These are phyloP conservation scores for Listrodromus nycthemerus DNA, from an alignment of 2,888 invertebrate species.

Conservation along the genomic window DNA sequence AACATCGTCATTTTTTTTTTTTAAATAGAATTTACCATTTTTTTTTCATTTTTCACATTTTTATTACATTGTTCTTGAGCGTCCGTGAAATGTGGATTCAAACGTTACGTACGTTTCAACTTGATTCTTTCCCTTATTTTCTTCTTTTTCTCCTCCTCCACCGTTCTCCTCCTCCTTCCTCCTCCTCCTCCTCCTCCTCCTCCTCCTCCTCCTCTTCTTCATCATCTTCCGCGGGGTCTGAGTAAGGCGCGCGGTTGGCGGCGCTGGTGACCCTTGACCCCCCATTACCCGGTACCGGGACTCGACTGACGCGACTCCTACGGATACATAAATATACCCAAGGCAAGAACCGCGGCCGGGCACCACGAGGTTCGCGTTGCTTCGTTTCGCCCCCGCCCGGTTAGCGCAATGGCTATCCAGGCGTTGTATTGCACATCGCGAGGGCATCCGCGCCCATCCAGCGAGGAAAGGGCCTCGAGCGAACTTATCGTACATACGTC, in stretches of 20 bases:
- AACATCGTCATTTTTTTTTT: not conserved
- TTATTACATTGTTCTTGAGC: conserved; percentile 4
- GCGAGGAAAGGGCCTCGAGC: not conserved
- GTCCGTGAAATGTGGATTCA: conserved; percentile 12
- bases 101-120: conserved; percentile 33
- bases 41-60: not conserved
- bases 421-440: conserved; percentile 51
- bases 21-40: too few species aligned
- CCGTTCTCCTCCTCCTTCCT: not conserved
- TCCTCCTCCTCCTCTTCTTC: conserved; percentile 39
- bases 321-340: conserved; percentile 77
- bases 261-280: conserved; percentile 83
- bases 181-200: conserved; percentile 17
- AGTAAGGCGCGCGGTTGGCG: conserved; percentile 76
- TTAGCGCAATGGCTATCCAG: conserved; percentile 53
- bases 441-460: conserved; percentile 22
- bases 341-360: conserved; percentile 61
- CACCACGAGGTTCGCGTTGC: conserved; percentile 50
- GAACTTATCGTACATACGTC: conserved; percentile 10
- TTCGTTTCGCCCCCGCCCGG: conserved; percentile 61
- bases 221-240: conserved; percentile 70
- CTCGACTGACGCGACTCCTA: conserved; percentile 83
- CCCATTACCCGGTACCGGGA: conserved; percentile 83
- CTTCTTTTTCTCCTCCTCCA: too few species aligned
- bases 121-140: conserved; percentile 40